Evolutionary conservation across 2,797 vertebrate species (phyloP), one percentile per base, ranked within the genome.

Genomic region (Sebastes oblongus): DNA sequence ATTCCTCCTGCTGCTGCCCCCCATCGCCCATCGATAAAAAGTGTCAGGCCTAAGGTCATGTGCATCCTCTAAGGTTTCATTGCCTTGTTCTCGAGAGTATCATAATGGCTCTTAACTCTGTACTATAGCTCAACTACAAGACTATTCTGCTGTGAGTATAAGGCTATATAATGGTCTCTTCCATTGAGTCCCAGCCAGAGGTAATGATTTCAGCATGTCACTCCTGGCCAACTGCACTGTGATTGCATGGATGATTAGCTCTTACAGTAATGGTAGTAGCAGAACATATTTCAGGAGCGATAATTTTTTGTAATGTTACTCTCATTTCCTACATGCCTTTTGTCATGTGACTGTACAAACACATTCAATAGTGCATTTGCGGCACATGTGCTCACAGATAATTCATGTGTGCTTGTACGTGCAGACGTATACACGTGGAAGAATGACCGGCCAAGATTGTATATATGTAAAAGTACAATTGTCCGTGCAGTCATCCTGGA

Each of bases 211-310:
- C 90, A 89, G 89, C 90, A 93, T 91, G 88, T 88, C 89, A 91
- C 88, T 92, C 89, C 85, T 75, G 75, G 84, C 87, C 75, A 89
- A 59, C 85, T 86, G 71, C 80, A 75, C 81, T 84, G 85, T 89
- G 88, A 94, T 91, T 90, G 92, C 89, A 91, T 69, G 92, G 89
- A 90, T 90, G 88, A 94, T 94, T 95, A 93, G 84, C 88, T 91
- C 88, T 92, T 89, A 91, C 87, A 92, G 85, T 89, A 93, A 91
- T 89, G 74, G 85, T 65, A 89, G 87, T 83, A 90, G 88, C 88
- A 92, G 83, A 84, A 81, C 80, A 85, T 86, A 86, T 81, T 89
- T 91, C 62, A 80, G 75, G 59, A 80, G 89, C 42, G 22, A 77
- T 81, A 75, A 69, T 82, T 86, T 69, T 86, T 72, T 75, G 78